Percentiles rank a stretch among this genome's conserved stretches.
phyloP scores from a whole-genome alignment of 2,888 invertebrate species.

The Lumbricus terrestris region DNA sequence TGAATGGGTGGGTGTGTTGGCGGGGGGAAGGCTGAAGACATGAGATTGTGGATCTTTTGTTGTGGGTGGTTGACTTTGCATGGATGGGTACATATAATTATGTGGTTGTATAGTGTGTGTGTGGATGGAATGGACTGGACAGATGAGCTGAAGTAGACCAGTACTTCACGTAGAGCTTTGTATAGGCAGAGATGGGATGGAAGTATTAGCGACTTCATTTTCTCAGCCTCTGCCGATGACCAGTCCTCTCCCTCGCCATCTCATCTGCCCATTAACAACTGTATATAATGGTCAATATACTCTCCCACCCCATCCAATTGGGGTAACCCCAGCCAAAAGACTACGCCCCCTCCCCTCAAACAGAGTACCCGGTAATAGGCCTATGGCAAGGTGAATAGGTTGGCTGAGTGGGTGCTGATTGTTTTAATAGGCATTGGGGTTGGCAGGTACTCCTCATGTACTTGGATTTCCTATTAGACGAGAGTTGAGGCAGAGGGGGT shows the following conservation, averaged over 20 bases:
- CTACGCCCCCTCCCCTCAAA: too few relatives aligned
- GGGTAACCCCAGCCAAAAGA: too few relatives aligned
- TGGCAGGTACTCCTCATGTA: not conserved
- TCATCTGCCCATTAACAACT: too few relatives aligned
- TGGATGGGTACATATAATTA: not conserved
- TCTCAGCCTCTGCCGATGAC: too few relatives aligned
- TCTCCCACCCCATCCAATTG: too few relatives aligned
- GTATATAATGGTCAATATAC: too few relatives aligned
- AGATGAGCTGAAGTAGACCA: too few relatives aligned
- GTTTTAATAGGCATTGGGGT: not conserved
- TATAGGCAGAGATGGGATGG: too few relatives aligned
- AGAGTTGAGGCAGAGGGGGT: not conserved
- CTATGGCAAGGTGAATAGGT: not conserved
- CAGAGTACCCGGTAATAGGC: too few relatives aligned
- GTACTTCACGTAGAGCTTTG: too few relatives aligned
- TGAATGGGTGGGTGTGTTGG: not conserved
- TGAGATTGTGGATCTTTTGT: not conserved
- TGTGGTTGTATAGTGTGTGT: not conserved
- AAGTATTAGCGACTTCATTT: too few relatives aligned
- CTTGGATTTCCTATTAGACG: not conserved
- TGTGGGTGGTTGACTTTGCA: not conserved
- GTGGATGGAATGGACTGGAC: not conserved
- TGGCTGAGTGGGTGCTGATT: not conserved
- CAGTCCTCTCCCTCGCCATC: too few relatives aligned
- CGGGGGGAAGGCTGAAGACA: not conserved